Evolutionary conservation across 2,888 invertebrate genomes (phyloP), one percentile per base, ranked within the genome.

Genomic region (Macaria liturata): DNA sequence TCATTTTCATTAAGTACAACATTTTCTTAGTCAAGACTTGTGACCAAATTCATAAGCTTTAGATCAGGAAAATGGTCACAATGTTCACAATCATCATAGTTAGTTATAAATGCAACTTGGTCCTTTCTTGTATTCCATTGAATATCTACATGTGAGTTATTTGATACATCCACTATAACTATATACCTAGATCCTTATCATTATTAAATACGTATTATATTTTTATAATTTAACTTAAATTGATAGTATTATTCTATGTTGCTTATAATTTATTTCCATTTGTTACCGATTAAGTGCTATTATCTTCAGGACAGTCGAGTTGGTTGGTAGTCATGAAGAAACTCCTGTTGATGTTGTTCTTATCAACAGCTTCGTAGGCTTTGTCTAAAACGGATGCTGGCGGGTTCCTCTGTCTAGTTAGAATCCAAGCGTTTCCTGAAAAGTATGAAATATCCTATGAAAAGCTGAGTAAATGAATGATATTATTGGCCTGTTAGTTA

Each of bases 301-400:
- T 46, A 7, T 61, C 59, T 43, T 64, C 64, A 1, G 81, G 74
- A 42, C 95, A 95, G 73, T 94, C 93, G 51, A 82, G 88, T 67
- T 95, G 95, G 72, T 95, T 94, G 0, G 95, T 95, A 55, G 92
- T 86, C 49, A 93, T 86, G 63, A 95, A 94, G 73, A 92, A 93
- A 0, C 92, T 89, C 61, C 91, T 84, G 68, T 92, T 93, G 54
- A 95, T 93, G 7, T 84, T 82, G 72, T 93, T 93, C 56, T 87
- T 92, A 62, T 94, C 93, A 7, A 94, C 70, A 3, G 90, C 87
- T 48, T 85, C 77, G 69, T 94, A 94, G 0, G 94, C 94, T 64
- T 93, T 93, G 65, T 94, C 91, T 71, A 95, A 75, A 0, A 93
- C 89, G 31, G 92, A 76, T 3, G 90, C 71, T 0, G 93, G 78